A percentile compares a stretch with the other conserved stretches of the same genome.
These are phyloP conservation scores for Celastrina argiolus DNA, from an alignment of 2,888 invertebrate genomes.

Conservation along the genomic window DNA sequence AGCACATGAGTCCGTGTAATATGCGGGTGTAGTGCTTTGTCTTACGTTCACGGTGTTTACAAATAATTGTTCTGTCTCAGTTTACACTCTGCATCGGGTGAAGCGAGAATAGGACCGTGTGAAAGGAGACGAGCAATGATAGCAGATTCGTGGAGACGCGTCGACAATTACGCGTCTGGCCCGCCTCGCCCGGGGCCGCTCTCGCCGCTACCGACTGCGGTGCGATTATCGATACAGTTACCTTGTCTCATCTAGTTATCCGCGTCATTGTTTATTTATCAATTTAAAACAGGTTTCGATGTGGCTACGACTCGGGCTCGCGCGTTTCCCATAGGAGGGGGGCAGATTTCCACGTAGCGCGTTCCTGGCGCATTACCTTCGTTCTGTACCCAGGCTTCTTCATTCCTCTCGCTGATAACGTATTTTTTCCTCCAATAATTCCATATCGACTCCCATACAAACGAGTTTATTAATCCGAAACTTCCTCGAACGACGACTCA, in stretches of 20 bases:
- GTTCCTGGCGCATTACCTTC: neutral
- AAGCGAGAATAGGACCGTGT: constrained; percentile 56
- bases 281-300: constrained; percentile 13
- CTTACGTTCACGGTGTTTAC: constrained; percentile 46
- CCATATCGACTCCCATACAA: neutral
- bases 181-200: constrained; percentile 43
- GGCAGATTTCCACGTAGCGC: constrained; percentile 2
- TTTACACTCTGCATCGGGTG: constrained; percentile 37
- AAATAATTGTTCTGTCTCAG: constrained; percentile 49
- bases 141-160: constrained; percentile 52
- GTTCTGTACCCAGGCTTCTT: neutral
- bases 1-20: constrained; percentile 57
- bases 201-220: constrained; percentile 55
- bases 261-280: constrained; percentile 20
- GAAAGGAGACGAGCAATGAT: constrained; percentile 53
- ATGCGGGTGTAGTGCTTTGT: constrained; percentile 55
- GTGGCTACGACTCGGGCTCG: neutral
- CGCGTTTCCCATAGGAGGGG: neutral
- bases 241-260: constrained; percentile 44
- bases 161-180: constrained; percentile 52
- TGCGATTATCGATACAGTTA: constrained; percentile 68
- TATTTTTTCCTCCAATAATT: neutral
- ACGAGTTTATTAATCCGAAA: neutral
- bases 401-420: neutral
- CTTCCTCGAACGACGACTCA: constrained; percentile 10